These are phyloP conservation scores for Holothuria leucospilota DNA, from an alignment of 53 echinoderm and acorn worm genomes.

Conservation along the genomic window DNA sequence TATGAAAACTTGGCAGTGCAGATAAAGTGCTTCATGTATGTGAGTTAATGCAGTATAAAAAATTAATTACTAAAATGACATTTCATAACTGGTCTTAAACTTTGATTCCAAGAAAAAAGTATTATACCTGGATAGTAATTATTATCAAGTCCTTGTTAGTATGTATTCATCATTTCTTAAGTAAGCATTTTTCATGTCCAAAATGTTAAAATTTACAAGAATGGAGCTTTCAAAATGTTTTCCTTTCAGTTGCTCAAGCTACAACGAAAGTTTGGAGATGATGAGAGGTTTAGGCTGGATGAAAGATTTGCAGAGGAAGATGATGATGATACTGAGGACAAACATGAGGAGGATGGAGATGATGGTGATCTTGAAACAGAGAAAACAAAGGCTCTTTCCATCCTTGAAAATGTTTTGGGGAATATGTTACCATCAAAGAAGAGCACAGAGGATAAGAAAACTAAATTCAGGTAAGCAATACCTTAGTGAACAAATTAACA, in stretches of 20 bases:
- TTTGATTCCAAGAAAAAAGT: too few relatives aligned
- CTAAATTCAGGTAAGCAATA: constrained; percentile 3
- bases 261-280: constrained; percentile 72
- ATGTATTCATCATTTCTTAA: too few relatives aligned
- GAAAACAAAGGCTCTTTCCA: constrained; percentile 71
- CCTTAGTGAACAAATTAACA: background rate
- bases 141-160: too few relatives aligned
- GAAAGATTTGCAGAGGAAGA: constrained; percentile 66
- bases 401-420: constrained; percentile 82
- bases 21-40: too few relatives aligned
- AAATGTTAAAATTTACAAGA: too few relatives aligned
- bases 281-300: constrained; percentile 80
- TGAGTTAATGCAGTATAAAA: too few relatives aligned
- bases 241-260: constrained; percentile 73
- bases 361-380: constrained; percentile 70
- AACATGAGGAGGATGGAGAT: constrained; percentile 42
- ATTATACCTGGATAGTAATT: too few relatives aligned
- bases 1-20: background rate
- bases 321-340: constrained; percentile 10
- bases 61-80: too few relatives aligned
- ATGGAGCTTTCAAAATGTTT: background rate
- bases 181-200: too few relatives aligned
- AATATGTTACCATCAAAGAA: constrained; percentile 52
- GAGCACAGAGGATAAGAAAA: constrained; percentile 3
- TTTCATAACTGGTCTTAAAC: too few relatives aligned